Evolutionary conservation across 2,797 vertebrate species (phyloP).

Genomic region (Heteromormyrus szaboi): DNA sequence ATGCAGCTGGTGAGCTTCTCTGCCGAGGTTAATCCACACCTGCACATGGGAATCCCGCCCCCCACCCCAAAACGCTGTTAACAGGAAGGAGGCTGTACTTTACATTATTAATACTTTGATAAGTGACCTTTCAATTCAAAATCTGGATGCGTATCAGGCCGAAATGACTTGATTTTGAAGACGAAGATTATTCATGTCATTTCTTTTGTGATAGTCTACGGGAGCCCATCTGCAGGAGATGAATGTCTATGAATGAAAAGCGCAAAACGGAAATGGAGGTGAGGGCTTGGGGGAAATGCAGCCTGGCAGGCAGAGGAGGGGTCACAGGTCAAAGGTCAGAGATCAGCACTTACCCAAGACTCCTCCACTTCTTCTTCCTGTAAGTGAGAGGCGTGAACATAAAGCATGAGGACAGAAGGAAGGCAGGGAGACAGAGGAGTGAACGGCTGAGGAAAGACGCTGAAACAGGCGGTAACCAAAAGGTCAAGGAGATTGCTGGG

Average conservation of each 20-base stretch:
- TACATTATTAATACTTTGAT: not conserved
- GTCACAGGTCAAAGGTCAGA: slow-evolving; percentile 39
- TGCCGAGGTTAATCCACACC: slow-evolving; percentile 20
- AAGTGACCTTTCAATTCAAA: not conserved
- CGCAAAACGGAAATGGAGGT: slow-evolving; percentile 51
- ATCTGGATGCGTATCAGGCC: not conserved
- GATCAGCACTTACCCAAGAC: slow-evolving; percentile 95
- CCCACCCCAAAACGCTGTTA: slow-evolving; percentile 23
- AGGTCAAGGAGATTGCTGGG: slow-evolving; percentile 45
- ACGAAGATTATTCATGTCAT: not conserved
- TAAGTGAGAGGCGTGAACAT: slow-evolving; percentile 85
- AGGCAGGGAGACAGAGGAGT: slow-evolving; percentile 70
- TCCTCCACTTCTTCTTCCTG: slow-evolving; percentile 99
- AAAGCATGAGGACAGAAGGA: slow-evolving; percentile 71
- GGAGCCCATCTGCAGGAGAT: slow-evolving; percentile 29
- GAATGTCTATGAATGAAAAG: slow-evolving; percentile 41
- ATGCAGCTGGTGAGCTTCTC: slow-evolving; percentile 43
- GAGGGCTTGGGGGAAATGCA: slow-evolving; percentile 49
- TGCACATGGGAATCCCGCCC: not conserved
- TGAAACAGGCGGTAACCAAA: slow-evolving; percentile 67
- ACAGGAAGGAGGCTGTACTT: slow-evolving; percentile 12
- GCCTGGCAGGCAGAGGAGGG: not conserved
- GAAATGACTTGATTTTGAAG: not conserved
- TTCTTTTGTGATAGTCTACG: slow-evolving; percentile 26
- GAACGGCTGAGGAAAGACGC: slow-evolving; percentile 92